phyloP scores from a whole-genome alignment of 2,113 vertebrate species.

The Anarhynchus alexandrinus region DNA sequence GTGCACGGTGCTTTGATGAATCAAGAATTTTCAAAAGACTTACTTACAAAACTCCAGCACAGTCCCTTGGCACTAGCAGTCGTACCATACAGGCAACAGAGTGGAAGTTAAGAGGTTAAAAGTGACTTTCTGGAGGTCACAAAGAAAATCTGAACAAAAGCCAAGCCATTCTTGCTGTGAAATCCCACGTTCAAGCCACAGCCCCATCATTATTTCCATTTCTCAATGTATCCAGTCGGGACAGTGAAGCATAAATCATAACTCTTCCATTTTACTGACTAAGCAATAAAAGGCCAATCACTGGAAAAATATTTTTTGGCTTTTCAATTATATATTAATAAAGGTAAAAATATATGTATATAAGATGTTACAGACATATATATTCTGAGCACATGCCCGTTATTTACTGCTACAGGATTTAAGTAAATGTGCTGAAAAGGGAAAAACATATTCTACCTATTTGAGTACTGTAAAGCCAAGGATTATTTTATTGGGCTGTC shows the following conservation, averaged over 20 bases:
- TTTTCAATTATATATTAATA: neutral
- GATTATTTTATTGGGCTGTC: neutral
- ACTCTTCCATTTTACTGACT: neutral
- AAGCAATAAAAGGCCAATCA: neutral
- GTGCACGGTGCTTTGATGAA: neutral
- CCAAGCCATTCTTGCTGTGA: constrained; percentile 21
- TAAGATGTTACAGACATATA: neutral
- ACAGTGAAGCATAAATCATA: constrained; percentile 1
- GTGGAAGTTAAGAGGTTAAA: constrained; percentile 9
- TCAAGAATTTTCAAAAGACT: neutral
- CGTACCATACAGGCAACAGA: neutral
- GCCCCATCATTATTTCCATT: constrained; percentile 55
- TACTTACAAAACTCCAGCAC: neutral
- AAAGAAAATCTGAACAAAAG: neutral
- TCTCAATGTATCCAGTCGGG: neutral
- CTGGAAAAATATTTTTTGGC: neutral
- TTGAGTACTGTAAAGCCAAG: neutral
- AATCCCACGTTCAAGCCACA: constrained; percentile 25
- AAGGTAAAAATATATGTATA: neutral
- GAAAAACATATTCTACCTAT: neutral
- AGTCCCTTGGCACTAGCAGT: neutral
- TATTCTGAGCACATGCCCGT: neutral
- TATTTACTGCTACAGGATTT: neutral
- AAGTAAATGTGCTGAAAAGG: neutral
- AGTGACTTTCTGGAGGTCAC: neutral